Evolutionary conservation across 2,888 invertebrate species (phyloP), one percentile per base, ranked within the genome.

Genomic region (Drosophila falleni): DNA sequence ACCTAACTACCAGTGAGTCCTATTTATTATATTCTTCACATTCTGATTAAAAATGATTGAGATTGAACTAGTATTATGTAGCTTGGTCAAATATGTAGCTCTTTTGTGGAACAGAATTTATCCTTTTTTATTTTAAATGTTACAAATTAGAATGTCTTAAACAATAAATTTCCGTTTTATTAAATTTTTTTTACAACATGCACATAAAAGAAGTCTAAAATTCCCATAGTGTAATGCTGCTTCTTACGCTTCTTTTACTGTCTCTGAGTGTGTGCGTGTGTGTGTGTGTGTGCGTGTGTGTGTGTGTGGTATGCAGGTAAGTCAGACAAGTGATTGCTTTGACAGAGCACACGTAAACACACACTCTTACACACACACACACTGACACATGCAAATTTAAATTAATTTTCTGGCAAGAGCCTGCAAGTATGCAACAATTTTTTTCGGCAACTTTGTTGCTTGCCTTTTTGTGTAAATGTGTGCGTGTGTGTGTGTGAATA

Each of bases 341-440:
- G 66, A 64, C 71, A 74, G 63, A 65, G 67, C 46, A 53, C 64
- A 62, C 53, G 23, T 56, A 42, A 56, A 58, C 70, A 44, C 59
- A 41, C 51, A 13, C 49, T 8, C 37, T 3, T 16, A 31, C 66
- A 55, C 29, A 13, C 64, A 47, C 51, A 13, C 54, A 44, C 31
- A 31, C 39, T 19, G 47, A 56, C 55, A 51, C 35, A 37, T 63
- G 66, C 78, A 58, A 76, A 74, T 68, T 78, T 69, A 79, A 84
- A 85, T 87, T 76, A 81, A 87, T 81, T 83, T 83, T 72, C 64
- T 54, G 55, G 49, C 63, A 64, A 73, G 79, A 64, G 85, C 85
- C 76, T 79, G 87, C 59, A 87, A 84, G 78, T 82, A 80, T 87
- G 85, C 83, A 84, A 64, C 80, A 85, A 29, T 60, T 68, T 77